Conservation (phyloP, 2,888 invertebrate species). For the Tetropium fuscum region DNA sequence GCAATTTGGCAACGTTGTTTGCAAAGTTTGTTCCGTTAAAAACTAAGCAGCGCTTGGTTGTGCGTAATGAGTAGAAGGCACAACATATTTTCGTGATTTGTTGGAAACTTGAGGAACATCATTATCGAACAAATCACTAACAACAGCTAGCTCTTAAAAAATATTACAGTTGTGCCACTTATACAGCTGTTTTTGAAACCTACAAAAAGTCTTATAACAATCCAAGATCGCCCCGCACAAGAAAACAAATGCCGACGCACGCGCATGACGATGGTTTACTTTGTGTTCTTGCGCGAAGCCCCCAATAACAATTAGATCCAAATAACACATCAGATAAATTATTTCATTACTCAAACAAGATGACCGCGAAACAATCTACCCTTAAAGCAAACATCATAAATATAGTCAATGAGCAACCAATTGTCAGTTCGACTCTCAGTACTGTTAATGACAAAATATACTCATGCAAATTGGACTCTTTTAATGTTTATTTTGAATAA, state of each 20-base stretch:
- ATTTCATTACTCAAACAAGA: constrained; percentile 9
- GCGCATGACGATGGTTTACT: not conserved
- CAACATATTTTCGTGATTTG: constrained; percentile 57
- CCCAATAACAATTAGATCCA: constrained; percentile 10
- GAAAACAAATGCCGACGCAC: not conserved
- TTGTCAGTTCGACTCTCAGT: too few species aligned
- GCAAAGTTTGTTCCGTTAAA: constrained; percentile 22
- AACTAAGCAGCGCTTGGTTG: constrained; percentile 50
- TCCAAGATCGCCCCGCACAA: constrained; percentile 15
- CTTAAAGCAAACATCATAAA: not conserved
- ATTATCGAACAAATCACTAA: constrained; percentile 28
- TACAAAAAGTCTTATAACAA: constrained; percentile 34
- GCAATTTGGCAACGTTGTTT: not conserved
- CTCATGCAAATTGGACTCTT: too few species aligned
- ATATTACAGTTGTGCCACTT: constrained; percentile 53
- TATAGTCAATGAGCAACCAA: too few species aligned
- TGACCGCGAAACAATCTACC: constrained; percentile 5
- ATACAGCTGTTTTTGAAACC: constrained; percentile 58
- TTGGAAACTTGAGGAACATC: constrained; percentile 45
- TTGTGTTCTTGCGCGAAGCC: not conserved
- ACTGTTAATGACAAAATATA: too few species aligned
- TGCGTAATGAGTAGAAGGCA: constrained; percentile 63
- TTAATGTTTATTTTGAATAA: too few species aligned
- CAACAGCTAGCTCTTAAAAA: constrained; percentile 48
- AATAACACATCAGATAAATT: constrained; percentile 16